Conservation (phyloP, 1,140 invertebrate species). For the Camponotus pennsylvanicus region DNA sequence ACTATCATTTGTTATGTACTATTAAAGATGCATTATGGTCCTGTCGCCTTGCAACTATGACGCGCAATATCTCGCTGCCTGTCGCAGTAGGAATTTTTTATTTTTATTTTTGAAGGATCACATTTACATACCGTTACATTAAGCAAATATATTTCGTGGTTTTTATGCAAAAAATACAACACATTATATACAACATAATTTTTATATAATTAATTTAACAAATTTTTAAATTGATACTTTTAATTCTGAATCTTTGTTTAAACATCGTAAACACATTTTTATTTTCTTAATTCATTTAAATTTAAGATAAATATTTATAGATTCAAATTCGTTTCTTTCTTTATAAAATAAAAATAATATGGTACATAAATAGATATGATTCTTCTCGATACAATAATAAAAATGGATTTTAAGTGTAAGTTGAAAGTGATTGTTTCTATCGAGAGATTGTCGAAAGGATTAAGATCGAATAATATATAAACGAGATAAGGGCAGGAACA, state of each 20-base stretch:
- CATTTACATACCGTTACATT: background rate
- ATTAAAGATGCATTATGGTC: constrained; percentile 42
- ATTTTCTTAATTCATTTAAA: background rate
- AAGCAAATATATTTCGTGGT: background rate
- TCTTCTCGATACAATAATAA: background rate
- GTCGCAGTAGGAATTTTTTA: constrained; percentile 19
- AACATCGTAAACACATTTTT: background rate
- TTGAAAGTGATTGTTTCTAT: background rate
- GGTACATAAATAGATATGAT: background rate
- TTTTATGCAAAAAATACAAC: background rate
- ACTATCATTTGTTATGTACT: constrained; percentile 38
- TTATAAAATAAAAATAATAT: background rate
- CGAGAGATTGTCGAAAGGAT: constrained; percentile 7
- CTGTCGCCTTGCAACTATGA: constrained; percentile 11
- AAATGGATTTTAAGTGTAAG: background rate
- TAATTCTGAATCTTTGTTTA: background rate
- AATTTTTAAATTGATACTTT: constrained; percentile 15
- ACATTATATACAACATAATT: background rate
- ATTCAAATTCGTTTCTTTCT: background rate
- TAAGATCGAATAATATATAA: constrained; percentile 42
- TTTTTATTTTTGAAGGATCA: background rate
- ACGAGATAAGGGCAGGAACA: constrained; percentile 30
- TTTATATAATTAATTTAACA: background rate
- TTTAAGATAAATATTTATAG: constrained; percentile 4
- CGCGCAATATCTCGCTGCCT: background rate